These are phyloP conservation scores for Emydoidea blandingii DNA, from an alignment of 2,797 vertebrate species.

Conservation along the genomic window DNA sequence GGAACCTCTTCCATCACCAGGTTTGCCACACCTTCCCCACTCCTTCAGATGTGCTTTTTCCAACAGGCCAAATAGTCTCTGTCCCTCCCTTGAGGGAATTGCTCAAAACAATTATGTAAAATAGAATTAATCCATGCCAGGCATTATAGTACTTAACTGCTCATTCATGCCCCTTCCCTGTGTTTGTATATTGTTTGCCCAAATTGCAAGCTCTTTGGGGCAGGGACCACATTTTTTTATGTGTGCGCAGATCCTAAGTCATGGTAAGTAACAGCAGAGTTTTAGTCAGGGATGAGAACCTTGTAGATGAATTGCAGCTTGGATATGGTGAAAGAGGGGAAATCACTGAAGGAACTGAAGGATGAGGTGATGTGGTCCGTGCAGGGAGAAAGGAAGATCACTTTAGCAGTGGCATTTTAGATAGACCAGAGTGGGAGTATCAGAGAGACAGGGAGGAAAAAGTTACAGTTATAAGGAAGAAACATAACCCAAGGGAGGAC, in stretches of 20 bases:
- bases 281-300: not conserved
- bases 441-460: not conserved
- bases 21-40: not conserved
- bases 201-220: not conserved
- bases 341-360: not conserved
- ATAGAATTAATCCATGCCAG: not conserved
- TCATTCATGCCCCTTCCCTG: not conserved
- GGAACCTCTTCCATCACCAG: not conserved
- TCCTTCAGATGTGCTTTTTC: not conserved
- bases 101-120: not conserved
- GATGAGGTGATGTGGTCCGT: not conserved
- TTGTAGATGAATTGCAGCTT: not conserved
- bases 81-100: not conserved
- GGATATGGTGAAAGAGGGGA: not conserved
- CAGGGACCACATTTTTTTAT: not conserved
- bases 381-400: not conserved
- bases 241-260: not conserved
- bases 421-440: not conserved
- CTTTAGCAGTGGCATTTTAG: not conserved
- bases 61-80: not conserved
- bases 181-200: not conserved
- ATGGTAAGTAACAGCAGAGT: not conserved
- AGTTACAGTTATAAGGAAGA: not conserved
- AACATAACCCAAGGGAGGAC: not conserved
- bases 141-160: not conserved